A percentile compares a stretch with the other conserved stretches of the same genome.
phyloP scores from a whole-genome alignment of 1,140 invertebrate genomes.

The Eulimnadia texana region DNA sequence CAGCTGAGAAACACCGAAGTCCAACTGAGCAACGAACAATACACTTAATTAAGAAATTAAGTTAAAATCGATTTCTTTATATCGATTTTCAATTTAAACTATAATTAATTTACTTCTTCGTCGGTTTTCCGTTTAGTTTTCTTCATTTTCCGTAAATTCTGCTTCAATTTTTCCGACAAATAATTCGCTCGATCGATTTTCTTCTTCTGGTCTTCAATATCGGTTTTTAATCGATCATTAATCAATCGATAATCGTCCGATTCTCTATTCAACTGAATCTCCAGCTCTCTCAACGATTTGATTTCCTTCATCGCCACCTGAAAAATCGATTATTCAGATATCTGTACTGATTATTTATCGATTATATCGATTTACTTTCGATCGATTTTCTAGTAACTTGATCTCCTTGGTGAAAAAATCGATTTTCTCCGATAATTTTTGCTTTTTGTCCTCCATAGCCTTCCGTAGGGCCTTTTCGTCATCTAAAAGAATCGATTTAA shows the following conservation, averaged over 20 bases:
- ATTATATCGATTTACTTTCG: not conserved
- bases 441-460: not conserved
- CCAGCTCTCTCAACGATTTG: not conserved
- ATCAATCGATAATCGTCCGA: not conserved
- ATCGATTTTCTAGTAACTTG: not conserved
- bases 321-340: not conserved
- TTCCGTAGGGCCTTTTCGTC: not conserved
- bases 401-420: not conserved
- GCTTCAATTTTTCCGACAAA: not conserved
- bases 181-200: not conserved
- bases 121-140: not conserved
- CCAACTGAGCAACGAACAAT: too few relatives aligned
- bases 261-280: not conserved
- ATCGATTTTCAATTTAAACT: too few relatives aligned
- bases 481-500: not conserved
- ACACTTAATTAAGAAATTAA: too few relatives aligned
- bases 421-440: not conserved
- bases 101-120: not conserved
- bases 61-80: too few relatives aligned
- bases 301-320: not conserved
- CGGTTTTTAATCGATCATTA: not conserved
- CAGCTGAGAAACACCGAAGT: not conserved
- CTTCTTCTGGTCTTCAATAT: not conserved
- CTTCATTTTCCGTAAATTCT: not conserved
- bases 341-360: not conserved